These are phyloP conservation scores for Gymnodraco acuticeps DNA, from an alignment of 2,797 vertebrate species.

Conservation along the genomic window DNA sequence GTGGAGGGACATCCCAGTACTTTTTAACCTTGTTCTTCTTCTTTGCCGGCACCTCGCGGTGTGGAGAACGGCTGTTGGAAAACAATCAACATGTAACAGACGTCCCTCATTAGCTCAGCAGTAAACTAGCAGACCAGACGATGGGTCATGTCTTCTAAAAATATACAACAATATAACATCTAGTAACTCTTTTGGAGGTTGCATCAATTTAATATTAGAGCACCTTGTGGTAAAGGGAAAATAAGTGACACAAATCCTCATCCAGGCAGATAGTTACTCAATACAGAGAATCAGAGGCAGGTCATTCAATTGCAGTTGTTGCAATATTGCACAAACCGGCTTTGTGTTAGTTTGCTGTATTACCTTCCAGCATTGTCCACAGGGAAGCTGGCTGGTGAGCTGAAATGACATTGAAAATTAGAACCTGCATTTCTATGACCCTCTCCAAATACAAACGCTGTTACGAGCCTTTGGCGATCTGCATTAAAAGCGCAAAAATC, in stretches of 20 bases:
- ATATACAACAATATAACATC: conserved; percentile 3
- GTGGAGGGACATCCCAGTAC: conserved; percentile 89
- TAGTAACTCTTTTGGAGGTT: not conserved
- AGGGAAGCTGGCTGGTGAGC: conserved; percentile 80
- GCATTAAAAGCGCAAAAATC: not conserved
- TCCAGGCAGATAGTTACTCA: conserved; percentile 38
- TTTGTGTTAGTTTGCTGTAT: conserved; percentile 80
- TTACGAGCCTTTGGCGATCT: not conserved
- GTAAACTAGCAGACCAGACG: conserved; percentile 23
- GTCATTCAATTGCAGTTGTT: conserved; percentile 59
- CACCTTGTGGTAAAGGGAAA: conserved; percentile 9
- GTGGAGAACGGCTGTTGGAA: conserved; percentile 88
- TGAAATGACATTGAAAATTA: conserved; percentile 79
- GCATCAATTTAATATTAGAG: conserved; percentile 25
- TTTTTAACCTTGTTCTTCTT: conserved; percentile 95
- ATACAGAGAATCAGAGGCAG: conserved; percentile 44
- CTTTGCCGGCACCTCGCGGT: conserved; percentile 86
- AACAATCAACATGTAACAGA: not conserved
- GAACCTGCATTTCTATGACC: conserved; percentile 3
- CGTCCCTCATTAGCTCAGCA: conserved; percentile 4
- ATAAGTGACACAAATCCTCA: conserved; percentile 30
- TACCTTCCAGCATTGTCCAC: conserved; percentile 85
- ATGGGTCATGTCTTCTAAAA: conserved; percentile 23
- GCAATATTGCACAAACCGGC: conserved; percentile 65
- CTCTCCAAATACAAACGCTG: not conserved